Evolutionary conservation across 2,113 vertebrate species (phyloP).

Genomic region (Sylvietta virens): DNA sequence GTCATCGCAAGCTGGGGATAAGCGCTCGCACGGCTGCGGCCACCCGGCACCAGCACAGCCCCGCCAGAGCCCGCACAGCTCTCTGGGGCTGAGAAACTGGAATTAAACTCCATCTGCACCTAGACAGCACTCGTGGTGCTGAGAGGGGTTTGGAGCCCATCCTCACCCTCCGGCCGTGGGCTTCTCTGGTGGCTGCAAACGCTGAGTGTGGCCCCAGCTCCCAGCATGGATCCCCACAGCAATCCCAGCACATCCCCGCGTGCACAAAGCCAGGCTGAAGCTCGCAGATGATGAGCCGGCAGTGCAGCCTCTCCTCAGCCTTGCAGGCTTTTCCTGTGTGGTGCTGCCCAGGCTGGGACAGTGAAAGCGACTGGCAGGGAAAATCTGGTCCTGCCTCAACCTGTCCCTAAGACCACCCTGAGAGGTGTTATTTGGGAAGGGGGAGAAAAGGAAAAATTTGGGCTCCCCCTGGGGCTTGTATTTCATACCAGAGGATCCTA

Average conservation of each 20-base stretch:
- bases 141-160: too few relatives aligned
- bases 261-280: fast-evolving
- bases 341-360: background rate
- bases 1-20: background rate
- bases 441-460: background rate
- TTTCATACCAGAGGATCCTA: background rate
- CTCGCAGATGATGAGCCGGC: fast-evolving
- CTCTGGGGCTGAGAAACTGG: too few relatives aligned
- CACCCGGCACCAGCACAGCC: background rate
- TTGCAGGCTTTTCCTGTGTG: fast-evolving
- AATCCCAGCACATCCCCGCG: fast-evolving
- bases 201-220: fast-evolving
- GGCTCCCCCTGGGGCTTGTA: fast-evolving
- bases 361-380: fast-evolving
- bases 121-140: too few relatives aligned
- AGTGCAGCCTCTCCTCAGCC: background rate
- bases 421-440: background rate
- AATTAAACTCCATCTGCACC: too few relatives aligned
- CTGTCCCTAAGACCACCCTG: background rate
- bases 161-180: too few relatives aligned
- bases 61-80: too few relatives aligned
- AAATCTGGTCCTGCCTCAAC: background rate
- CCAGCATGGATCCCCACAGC: fast-evolving
- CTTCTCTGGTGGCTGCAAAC: fast-evolving
- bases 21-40: background rate